Percentiles rank a stretch among this genome's conserved stretches.
Conservation (phyloP, 1,140 invertebrate species). For the Pseudomyrmex gracilis region DNA sequence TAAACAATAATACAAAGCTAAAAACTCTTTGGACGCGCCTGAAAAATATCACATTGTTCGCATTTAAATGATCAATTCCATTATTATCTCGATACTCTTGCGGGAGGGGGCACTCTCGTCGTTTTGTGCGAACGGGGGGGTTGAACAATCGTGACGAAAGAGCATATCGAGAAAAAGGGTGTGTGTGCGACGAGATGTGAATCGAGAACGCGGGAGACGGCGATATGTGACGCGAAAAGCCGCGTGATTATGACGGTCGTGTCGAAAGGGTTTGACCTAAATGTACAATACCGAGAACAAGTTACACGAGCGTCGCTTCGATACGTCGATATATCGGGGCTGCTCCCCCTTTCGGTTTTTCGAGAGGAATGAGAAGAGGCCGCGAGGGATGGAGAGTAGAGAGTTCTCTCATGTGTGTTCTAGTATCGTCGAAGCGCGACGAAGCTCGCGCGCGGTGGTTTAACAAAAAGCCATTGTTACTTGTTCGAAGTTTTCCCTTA, state of each 20-base stretch:
- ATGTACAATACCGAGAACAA: constrained; percentile 65
- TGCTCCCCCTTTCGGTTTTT: constrained; percentile 16
- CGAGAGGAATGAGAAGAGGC: constrained; percentile 59
- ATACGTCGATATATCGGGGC: constrained; percentile 66
- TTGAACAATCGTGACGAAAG: too few species aligned
- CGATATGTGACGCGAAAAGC: not conserved
- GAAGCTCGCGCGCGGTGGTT: constrained; percentile 50
- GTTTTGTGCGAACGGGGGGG: too few species aligned
- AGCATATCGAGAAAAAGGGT: too few species aligned
- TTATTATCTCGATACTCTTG: not conserved
- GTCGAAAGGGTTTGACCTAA: constrained; percentile 66
- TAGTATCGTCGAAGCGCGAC: constrained; percentile 60
- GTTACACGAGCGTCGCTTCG: constrained; percentile 50
- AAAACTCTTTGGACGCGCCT: not conserved
- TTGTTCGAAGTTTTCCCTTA: constrained; percentile 74
- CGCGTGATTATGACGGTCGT: constrained; percentile 39
- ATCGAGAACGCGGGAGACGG: not conserved
- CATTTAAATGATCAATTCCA: constrained; percentile 8
- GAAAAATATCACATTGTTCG: too few species aligned
- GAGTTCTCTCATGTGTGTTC: constrained; percentile 65
- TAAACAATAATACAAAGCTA: not conserved
- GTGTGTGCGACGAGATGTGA: constrained; percentile 7
- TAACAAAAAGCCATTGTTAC: constrained; percentile 78
- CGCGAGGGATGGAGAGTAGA: constrained; percentile 64
- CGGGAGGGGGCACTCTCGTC: too few species aligned